Evolutionary conservation across 2,888 invertebrate species (phyloP).

Genomic region (Erebia ligea): DNA sequence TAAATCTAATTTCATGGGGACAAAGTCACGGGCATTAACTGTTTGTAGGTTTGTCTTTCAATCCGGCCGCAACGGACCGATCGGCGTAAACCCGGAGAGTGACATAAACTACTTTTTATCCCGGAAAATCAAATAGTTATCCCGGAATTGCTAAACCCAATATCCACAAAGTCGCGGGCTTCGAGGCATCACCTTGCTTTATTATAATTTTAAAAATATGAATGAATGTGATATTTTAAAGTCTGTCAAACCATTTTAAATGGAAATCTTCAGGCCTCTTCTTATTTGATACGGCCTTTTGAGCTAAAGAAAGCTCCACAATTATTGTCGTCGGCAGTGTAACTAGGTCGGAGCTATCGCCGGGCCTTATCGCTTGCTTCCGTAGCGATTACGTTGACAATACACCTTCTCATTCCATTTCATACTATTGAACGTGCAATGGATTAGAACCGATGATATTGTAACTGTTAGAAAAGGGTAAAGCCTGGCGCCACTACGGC

Average conservation of each 20-base stretch:
- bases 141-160: too few species aligned
- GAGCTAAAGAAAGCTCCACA: constrained; percentile 51
- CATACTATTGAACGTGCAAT: constrained; percentile 11
- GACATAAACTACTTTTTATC: too few species aligned
- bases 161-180: too few species aligned
- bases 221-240: not conserved
- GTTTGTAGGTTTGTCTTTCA: too few species aligned
- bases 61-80: too few species aligned
- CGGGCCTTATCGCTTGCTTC: constrained; percentile 51
- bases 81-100: too few species aligned
- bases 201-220: not conserved
- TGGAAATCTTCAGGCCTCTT: constrained; percentile 3
- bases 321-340: constrained; percentile 46
- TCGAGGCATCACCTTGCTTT: too few species aligned
- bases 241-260: constrained; percentile 2
- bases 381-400: constrained; percentile 62
- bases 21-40: too few species aligned
- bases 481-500: too few species aligned
- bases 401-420: constrained; percentile 39
- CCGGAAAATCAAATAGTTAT: too few species aligned
- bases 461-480: not conserved
- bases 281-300: constrained; percentile 33
- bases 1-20: too few species aligned
- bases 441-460: constrained; percentile 31
- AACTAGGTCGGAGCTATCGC: constrained; percentile 57